Evolutionary conservation across 92 coral and sea anemone species (phyloP).

Genomic region (Phenganax subtilis): DNA sequence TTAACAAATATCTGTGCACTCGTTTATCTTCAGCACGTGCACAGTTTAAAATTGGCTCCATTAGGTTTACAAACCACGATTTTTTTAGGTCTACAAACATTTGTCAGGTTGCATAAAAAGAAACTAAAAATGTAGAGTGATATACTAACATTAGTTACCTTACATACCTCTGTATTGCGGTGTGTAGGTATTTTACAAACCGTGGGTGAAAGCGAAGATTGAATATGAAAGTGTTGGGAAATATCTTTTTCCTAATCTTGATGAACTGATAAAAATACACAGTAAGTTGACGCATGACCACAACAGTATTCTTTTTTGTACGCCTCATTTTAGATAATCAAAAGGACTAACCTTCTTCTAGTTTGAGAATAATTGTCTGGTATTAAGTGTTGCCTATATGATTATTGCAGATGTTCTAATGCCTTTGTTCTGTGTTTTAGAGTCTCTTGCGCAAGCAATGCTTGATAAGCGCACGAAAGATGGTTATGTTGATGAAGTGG

Average conservation of each 20-base stretch:
- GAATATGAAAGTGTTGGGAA: slow-evolving; percentile 59
- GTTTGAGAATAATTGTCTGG: background rate
- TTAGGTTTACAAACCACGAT: no score
- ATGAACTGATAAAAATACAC: slow-evolving; percentile 77
- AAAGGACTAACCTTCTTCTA: background rate
- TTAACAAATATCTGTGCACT: no score
- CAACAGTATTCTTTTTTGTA: background rate
- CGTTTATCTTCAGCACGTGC: no score
- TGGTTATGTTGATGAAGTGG: slow-evolving; percentile 71
- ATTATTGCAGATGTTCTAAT: background rate
- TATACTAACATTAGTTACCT: no score
- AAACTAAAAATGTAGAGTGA: no score
- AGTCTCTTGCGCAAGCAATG: slow-evolving; percentile 68
- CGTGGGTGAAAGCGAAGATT: slow-evolving; percentile 76
- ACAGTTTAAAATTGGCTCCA: no score
- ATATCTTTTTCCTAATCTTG: slow-evolving; percentile 82
- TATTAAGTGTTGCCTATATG: no score
- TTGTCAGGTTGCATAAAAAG: no score
- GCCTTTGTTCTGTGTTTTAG: slow-evolving; percentile 32
- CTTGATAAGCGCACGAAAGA: slow-evolving; percentile 51
- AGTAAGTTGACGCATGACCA: slow-evolving; percentile 49
- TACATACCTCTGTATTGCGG: background rate
- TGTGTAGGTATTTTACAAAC: slow-evolving; percentile 85
- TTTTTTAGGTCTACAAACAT: no score
- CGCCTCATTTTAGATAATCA: no score